Base-by-base conservation (phyloP, 2,888 invertebrate genomes). In the Acanthoscelides obtectus region DNA sequence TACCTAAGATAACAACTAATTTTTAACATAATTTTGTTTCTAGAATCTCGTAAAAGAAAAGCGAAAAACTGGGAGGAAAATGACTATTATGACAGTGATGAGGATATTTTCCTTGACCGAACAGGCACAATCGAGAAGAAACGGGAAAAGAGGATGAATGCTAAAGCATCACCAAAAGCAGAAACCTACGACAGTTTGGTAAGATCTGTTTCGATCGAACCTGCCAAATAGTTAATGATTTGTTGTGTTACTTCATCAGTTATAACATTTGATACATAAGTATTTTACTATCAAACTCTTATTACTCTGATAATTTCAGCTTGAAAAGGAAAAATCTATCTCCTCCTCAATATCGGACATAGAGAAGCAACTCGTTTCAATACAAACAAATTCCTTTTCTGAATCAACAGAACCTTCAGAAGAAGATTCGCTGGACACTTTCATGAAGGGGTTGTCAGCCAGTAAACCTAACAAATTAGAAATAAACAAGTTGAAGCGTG, bases 31-130 rank as follows among this genome's bases (percentile, higher is more conserved):
- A 45, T 45, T 25, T 25, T 25, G 17, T 45, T 73, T 63, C 20
- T 79, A 94, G 95, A 96, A 84, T 92, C 94, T 0, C 90, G 92
- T n/a, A 93, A 95, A 72, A 88, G 93, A 0, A 95, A 94, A 83
- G 86, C 88, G 12, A 91, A 92, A 77, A 91, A 93, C 78, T 94
- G 94, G 90, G 90, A 92, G 80, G 94, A 94, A 2, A 94, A 98
- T 81, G 98, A 97, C 84, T 97, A 89, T 83, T 97, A 96, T 84
- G 95, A 95, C 78, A 95, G 95, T 0, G 98, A 99, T 81, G 99
- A 99, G 74, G 99, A 99, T 84, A 94, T 93, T 22, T 99, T 94
- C 87, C 88, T 97, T 70, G 99, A 99, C 84, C 88, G 99, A 75
- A 99, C 99, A 0, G 99, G 98, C 0, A 91, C 92, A 71, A 91